Base-by-base conservation (phyloP, 2,888 invertebrate genomes). In the Stratiomys singularior region DNA sequence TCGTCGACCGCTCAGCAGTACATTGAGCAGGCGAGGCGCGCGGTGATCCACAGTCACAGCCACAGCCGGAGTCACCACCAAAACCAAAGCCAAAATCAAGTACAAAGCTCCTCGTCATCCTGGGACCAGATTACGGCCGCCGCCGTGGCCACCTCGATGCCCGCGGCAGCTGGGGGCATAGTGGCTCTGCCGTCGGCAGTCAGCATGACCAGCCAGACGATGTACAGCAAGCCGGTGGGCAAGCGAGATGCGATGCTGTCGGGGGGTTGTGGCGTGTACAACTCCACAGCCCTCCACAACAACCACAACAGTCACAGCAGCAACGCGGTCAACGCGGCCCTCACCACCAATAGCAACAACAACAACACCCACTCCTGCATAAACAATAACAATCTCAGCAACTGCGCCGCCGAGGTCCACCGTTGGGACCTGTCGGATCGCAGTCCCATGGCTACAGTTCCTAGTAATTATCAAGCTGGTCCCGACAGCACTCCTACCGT, bases 391-490 rank as follows among this genome's bases (percentile, higher is more conserved):
- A 76, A 56, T 58, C 76, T 58, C 52, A 78, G 37, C 37, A 79
- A 77, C 18, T 76, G 64, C 47, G 76, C 76, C 27, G 58, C 76
- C 60, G 77, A 76, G 28, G 64, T 78, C 28, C 82, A 78, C 74
- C 82, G 80, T 80, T 83, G 56, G 83, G 83, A 79, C 80, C 82
- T 84, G 77, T 82, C 84, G 78, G 85, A 87, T 81, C 85, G 86
- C 77, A 86, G 87, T 81, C 87, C 87, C 80, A 87, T 87, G 86
- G 87, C 87, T 80, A 85, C 87, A 84, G 86, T 87, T 85, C 87
- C 87, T 85, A 86, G 87, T 81, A 87, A 87, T 84, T 86, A 87
- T 85, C 87, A 87, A 85, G 87, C 87, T 80, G 87, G 87, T 80
- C 87, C 87, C 83, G 86, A 87, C 81, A 84, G 85, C 80, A 77